Percentiles rank a stretch among this genome's conserved stretches.
phyloP scores from a whole-genome alignment of 2,797 vertebrate species.

The Enteromius anoplus region DNA sequence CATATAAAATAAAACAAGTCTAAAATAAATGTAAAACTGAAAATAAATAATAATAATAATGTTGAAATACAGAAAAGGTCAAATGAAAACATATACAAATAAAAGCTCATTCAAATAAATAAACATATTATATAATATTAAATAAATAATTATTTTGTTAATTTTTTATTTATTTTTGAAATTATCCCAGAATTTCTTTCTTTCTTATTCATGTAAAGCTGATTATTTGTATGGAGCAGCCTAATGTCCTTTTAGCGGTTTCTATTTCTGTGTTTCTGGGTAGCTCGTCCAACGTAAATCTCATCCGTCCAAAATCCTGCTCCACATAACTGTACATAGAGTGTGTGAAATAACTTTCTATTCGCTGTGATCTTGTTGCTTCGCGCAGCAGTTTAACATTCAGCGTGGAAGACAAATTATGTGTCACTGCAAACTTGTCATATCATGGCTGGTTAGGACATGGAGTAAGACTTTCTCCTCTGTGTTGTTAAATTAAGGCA shows the following conservation, averaged over 20 bases:
- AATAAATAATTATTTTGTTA: too few species aligned
- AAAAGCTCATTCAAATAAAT: too few species aligned
- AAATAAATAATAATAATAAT: background rate
- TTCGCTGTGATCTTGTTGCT: background rate
- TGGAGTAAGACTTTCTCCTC: conserved; percentile 5
- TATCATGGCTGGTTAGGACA: background rate
- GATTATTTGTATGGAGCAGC: background rate
- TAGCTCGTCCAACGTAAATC: background rate
- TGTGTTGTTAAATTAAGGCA: conserved; percentile 2
- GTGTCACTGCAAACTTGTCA: conserved; percentile 2
- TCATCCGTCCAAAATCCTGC: background rate
- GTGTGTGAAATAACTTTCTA: background rate
- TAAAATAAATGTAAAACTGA: background rate
- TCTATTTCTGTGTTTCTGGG: background rate
- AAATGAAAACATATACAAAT: too few species aligned
- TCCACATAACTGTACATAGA: background rate
- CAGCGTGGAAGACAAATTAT: conserved; percentile 2
- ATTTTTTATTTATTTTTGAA: background rate
- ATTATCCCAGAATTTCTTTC: background rate
- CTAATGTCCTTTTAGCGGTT: background rate
- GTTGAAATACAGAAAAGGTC: background rate
- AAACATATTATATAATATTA: background rate
- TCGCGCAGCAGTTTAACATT: background rate
- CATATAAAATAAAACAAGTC: background rate
- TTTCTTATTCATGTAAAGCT: background rate